These are phyloP conservation scores for Troglohyphantes excavatus DNA, from an alignment of 2,888 invertebrate species.

Conservation along the genomic window DNA sequence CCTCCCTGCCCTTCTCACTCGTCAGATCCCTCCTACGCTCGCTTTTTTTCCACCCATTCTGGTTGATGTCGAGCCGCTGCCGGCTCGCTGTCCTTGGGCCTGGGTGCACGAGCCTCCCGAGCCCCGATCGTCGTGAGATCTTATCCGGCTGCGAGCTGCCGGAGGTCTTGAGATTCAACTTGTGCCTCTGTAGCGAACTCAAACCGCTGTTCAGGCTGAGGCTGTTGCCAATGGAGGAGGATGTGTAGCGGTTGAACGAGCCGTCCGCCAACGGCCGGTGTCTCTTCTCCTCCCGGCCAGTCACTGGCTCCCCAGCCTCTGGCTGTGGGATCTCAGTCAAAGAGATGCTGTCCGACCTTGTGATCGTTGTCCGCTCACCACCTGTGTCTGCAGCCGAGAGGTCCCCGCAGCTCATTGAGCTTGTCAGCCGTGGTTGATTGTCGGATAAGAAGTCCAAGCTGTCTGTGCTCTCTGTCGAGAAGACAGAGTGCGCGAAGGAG, in stretches of 20 bases:
- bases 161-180: conserved; percentile 45
- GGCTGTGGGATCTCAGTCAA: conserved; percentile 73
- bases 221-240: conserved; percentile 71
- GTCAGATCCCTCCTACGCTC: conserved; percentile 57
- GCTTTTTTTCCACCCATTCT: conserved; percentile 80
- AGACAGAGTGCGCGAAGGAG: conserved; percentile 72
- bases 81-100: conserved; percentile 61
- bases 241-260: conserved; percentile 58
- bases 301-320: conserved; percentile 18
- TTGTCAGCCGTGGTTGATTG: conserved; percentile 75
- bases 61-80: conserved; percentile 79
- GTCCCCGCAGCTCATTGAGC: conserved; percentile 78
- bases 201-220: conserved; percentile 78
- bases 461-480: conserved; percentile 77
- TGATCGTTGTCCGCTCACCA: conserved; percentile 44
- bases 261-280: conserved; percentile 45
- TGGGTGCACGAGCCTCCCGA: conserved; percentile 68
- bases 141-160: conserved; percentile 58
- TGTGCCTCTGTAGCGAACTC: conserved; percentile 75
- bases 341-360: conserved; percentile 71
- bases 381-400: conserved; percentile 60
- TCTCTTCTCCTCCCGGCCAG: conserved; percentile 35
- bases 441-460: conserved; percentile 79
- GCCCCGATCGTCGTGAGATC: conserved; percentile 40
- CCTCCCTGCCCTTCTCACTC: conserved; percentile 29